A percentile compares a stretch with the other conserved stretches of the same genome.
phyloP scores from a whole-genome alignment of 1,140 invertebrate genomes.

The Sycobia sp. region DNA sequence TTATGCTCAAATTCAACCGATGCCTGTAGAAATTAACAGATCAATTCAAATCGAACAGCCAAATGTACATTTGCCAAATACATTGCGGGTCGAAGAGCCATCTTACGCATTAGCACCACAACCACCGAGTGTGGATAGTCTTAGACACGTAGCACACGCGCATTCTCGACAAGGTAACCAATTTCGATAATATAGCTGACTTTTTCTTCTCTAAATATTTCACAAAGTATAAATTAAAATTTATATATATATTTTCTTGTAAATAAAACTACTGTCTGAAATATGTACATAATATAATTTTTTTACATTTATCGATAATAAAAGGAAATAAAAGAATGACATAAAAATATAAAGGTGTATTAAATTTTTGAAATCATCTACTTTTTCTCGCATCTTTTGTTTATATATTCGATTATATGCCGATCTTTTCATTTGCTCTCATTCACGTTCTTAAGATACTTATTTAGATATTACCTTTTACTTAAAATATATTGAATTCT shows the following conservation, averaged over 20 bases:
- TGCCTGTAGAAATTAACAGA: slow-evolving; percentile 61
- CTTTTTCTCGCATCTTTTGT: background rate
- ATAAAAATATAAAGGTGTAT: slow-evolving; percentile 6
- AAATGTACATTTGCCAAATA: slow-evolving; percentile 36
- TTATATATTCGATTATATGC: no score
- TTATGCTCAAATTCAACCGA: slow-evolving; percentile 83
- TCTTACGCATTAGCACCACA: slow-evolving; percentile 58
- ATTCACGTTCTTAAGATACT: no score
- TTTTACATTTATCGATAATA: slow-evolving; percentile 23
- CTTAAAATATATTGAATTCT: background rate
- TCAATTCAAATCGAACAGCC: slow-evolving; percentile 56
- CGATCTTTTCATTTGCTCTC: no score
- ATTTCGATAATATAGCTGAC: slow-evolving; percentile 11
- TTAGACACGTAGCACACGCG: slow-evolving; percentile 66
- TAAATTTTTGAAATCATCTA: background rate
- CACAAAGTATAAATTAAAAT: background rate
- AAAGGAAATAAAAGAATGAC: slow-evolving; percentile 11
- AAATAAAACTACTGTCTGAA: background rate
- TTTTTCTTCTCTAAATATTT: background rate
- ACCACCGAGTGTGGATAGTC: slow-evolving; percentile 66
- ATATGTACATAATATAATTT: slow-evolving; percentile 22
- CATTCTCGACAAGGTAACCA: slow-evolving; percentile 74
- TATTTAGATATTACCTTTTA: background rate
- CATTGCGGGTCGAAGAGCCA: slow-evolving; percentile 44
- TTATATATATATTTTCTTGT: slow-evolving; percentile 25